Evolutionary conservation across 2,797 vertebrate species (phyloP).

Genomic region (Aplochiton taeniatus): DNA sequence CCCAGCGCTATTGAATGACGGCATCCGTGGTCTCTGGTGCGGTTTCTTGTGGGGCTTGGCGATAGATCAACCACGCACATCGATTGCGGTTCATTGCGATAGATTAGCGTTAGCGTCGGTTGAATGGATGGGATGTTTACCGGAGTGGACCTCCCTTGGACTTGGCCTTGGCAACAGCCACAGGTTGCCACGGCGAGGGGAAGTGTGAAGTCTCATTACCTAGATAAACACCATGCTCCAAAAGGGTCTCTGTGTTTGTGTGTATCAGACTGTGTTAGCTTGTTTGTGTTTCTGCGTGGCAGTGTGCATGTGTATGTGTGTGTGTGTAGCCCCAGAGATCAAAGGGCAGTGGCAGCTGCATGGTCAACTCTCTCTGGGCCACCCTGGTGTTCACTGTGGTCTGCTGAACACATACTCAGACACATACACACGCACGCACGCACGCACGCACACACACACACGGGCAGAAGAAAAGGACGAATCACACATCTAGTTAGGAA

Average conservation of each 20-base stretch:
- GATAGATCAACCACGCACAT: too few species aligned
- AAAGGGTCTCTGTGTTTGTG: slow-evolving; percentile 19
- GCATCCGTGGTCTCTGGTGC: slow-evolving; percentile 27
- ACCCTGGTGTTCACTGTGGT: slow-evolving; percentile 51
- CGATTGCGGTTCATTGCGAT: too few species aligned
- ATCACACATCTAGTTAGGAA: slow-evolving; percentile 27
- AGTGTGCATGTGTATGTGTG: slow-evolving; percentile 27
- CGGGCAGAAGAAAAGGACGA: slow-evolving; percentile 23
- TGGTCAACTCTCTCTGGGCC: slow-evolving; percentile 54
- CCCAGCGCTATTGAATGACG: slow-evolving; percentile 37
- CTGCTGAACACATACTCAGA: neutral
- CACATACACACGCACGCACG: slow-evolving; percentile 17
- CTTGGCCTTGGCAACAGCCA: slow-evolving; percentile 37
- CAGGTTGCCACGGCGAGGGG: slow-evolving; percentile 57
- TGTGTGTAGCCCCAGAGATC: slow-evolving; percentile 49
- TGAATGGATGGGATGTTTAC: slow-evolving; percentile 26
- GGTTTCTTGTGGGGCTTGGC: too few species aligned
- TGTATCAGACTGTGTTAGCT: slow-evolving; percentile 4
- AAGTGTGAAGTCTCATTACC: slow-evolving; percentile 35
- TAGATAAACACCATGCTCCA: slow-evolving; percentile 30
- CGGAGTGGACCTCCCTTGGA: slow-evolving; percentile 36
- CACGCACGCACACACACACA: slow-evolving; percentile 11
- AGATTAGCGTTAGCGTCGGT: slow-evolving; percentile 33
- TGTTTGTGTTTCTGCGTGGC: slow-evolving; percentile 38
- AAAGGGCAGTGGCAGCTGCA: slow-evolving; percentile 50